Base-by-base conservation (phyloP, 2,888 invertebrate genomes). In the Synergus umbraculus region DNA sequence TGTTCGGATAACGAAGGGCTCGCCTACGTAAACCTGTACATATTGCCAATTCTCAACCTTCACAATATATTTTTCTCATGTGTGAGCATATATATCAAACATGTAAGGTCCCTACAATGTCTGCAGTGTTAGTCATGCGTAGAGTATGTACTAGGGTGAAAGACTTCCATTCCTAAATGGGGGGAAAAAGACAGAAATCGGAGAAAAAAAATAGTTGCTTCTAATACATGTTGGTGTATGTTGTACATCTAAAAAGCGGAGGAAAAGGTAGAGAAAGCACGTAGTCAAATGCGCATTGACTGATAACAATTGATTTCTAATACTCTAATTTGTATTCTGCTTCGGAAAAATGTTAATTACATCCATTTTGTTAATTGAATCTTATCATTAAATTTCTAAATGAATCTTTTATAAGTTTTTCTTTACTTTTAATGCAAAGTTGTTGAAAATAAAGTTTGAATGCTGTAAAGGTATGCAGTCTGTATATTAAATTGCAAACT, bases 81-180 rank as follows among this genome's bases (percentile, higher is more conserved):
- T n/a, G 29, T 73, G 73, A 54, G 54, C n/a, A 49, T 54, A 73
- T 37, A 73, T n/a, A 54, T 73, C 73, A 73, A 73, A 73, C 73
- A 73, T 15, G 73, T 54, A 73, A 73, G 73, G 46, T 73, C 54
- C 73, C 73, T 37, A 73, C 37, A 73, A 37, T 54, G 73, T 54
- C 54, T 54, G 37, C 54, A 73, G 73, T 73, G 73, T 73, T 73
- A 73, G 73, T 73, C 73, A 73, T 67, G 46, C 46, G 67, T 41
- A 54, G 37, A n/a, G 65, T 29, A 29, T 29, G 29, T 29, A 8
- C 43, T 73, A 37, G 73, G 73, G 73, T 73, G 73, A 73, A 73
- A 54, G 73, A 73, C 73, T 73, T 73, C 54, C 54, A 73, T 18
- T 73, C 54, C 37, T 15, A 54, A n/a, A 54, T 37, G 41, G 73